A percentile compares a stretch with the other conserved stretches of the same genome.
phyloP scores from a whole-genome alignment of 1,140 invertebrate species.

The Stratiolaelaps scimitus region DNA sequence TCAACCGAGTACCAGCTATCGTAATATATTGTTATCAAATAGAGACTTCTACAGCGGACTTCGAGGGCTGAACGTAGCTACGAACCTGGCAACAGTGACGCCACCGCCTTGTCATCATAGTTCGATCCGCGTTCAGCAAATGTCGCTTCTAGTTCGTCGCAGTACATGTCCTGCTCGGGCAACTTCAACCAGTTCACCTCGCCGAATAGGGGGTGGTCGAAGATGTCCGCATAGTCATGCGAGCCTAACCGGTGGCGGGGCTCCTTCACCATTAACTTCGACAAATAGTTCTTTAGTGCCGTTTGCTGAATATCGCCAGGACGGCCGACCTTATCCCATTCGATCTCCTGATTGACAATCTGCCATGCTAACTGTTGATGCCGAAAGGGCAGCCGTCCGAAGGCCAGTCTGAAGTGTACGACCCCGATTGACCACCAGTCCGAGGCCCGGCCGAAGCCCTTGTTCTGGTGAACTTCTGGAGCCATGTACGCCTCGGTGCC shows the following conservation, averaged over 20 bases:
- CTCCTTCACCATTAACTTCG: slow-evolving; percentile 1
- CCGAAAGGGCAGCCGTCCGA: slow-evolving; percentile 14
- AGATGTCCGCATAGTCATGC: slow-evolving; percentile 8
- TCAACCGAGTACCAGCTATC: neutral
- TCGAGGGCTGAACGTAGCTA: too few relatives aligned
- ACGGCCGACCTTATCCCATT: neutral
- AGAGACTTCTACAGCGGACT: slow-evolving; percentile 7
- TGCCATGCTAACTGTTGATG: neutral
- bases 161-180: neutral
- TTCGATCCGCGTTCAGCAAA: neutral
- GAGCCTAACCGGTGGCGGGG: neutral
- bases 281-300: neutral
- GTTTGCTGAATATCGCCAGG: neutral
- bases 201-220: neutral
- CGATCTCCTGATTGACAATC: neutral
- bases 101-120: neutral
- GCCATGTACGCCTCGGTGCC: slow-evolving; percentile 20
- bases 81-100: neutral
- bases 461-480: slow-evolving; percentile 1
- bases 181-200: neutral
- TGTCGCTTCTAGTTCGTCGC: neutral
- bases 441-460: slow-evolving; percentile 10
- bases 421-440: slow-evolving; percentile 9
- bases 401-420: slow-evolving; percentile 4
- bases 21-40: neutral